A percentile compares a stretch with the other conserved stretches of the same genome.
Evolutionary conservation across 2,113 vertebrate genomes (phyloP).

Genomic region (Megalops atlanticus): DNA sequence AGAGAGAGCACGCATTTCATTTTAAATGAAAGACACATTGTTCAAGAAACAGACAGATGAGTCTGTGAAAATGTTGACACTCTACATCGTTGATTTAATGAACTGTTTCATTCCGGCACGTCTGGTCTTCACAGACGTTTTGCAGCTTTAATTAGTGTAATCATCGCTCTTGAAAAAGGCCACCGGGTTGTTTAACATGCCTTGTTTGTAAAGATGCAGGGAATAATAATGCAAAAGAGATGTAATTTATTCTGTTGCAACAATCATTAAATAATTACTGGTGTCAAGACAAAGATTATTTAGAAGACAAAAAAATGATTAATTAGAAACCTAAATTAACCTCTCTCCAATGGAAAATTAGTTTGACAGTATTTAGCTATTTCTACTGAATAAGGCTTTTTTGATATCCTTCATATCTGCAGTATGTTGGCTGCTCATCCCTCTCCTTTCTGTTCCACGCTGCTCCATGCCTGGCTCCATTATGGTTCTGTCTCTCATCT

Average conservation of each 20-base stretch:
- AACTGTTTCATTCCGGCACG: slow-evolving; percentile 64
- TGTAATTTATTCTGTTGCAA: slow-evolving; percentile 61
- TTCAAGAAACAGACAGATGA: slow-evolving; percentile 41
- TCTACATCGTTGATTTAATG: slow-evolving; percentile 66
- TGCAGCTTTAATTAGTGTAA: slow-evolving; percentile 72
- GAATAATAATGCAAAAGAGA: slow-evolving; percentile 71
- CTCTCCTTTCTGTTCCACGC: background rate
- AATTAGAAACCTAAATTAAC: slow-evolving; percentile 63
- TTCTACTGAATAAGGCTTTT: background rate
- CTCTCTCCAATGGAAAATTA: slow-evolving; percentile 58
- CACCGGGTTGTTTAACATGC: slow-evolving; percentile 66
- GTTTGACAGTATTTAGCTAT: slow-evolving; percentile 60
- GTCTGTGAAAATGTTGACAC: slow-evolving; percentile 56
- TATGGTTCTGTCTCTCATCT: no score
- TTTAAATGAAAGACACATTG: slow-evolving; percentile 21
- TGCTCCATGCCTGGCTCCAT: background rate
- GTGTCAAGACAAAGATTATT: slow-evolving; percentile 63
- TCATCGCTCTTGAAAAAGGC: slow-evolving; percentile 67
- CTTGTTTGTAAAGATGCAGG: slow-evolving; percentile 74
- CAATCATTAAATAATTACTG: slow-evolving; percentile 65
- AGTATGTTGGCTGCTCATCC: background rate
- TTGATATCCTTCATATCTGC: background rate
- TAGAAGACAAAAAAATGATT: slow-evolving; percentile 64
- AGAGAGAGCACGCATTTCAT: background rate
- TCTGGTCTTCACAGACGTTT: slow-evolving; percentile 65